Base-by-base conservation (phyloP, 92 coral and sea anemone genomes). In the Bergia puertoricense region DNA sequence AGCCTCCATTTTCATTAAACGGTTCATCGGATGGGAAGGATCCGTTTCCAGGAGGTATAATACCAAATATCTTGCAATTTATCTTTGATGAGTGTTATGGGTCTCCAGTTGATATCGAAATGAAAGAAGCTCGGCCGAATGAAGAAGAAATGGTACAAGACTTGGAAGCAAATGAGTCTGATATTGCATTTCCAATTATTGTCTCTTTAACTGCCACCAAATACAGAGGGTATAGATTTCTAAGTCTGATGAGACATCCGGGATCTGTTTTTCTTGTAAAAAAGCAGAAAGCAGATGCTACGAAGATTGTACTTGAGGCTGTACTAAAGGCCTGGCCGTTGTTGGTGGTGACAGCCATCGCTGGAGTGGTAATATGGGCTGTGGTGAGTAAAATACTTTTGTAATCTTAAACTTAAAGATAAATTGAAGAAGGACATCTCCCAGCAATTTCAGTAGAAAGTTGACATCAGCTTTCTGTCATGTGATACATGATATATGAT, bases 271-370 rank as follows among this genome's bases (percentile, higher is more conserved):
- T 36, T 40, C 77, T 73, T 38, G 45, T 22, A 16, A 73, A 57
- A 0, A 57, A 57, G 75, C 1, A 18, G 36, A 14, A 77, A 1
- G 81, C 40, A 20, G 56, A 77, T n/a, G 30, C 37, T 77, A 41
- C 54, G 54, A 45, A 77, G n/a, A 18, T 77, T 44, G 14, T 77
- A 41, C 23, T 45, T 16, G 56, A 77, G 2, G 81, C 81, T 2
- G 56, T 77, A 45, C 7, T 77, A 1, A 77, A 6, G 54, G 18
- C 81, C 57, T 77, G 81, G 81, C 81, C 81, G 4, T 45, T 77
- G 14, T 37, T 77, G 10, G 56, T 77, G 23, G 81, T 45, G 8
- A 77, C 59, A 42, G 57, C 54, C 30, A 77, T 77, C 5, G 81
- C 56, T 43, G 81, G 81, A 45, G 54, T 42, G 16, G 22, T 77